Conservation (phyloP, 2,797 vertebrate genomes). For the Thamnophis elegans region DNA sequence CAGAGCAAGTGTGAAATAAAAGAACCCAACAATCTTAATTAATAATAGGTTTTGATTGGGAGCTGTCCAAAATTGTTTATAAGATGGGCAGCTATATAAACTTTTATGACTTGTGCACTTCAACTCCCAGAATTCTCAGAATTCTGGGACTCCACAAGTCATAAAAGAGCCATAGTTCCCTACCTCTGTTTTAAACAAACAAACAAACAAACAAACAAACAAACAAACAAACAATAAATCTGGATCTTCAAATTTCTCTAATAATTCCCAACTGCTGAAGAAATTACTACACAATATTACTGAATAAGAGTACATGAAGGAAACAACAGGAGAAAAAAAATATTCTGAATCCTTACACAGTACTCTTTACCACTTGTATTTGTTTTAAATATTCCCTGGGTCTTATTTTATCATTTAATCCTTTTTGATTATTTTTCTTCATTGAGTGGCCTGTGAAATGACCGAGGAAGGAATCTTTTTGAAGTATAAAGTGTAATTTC, state of each 20-base stretch:
- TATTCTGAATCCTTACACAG: background rate
- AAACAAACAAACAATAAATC: background rate
- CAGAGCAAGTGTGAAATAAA: background rate
- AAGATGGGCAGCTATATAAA: background rate
- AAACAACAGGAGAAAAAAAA: background rate
- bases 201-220: no score
- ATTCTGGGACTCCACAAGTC: background rate
- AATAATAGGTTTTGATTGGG: background rate
- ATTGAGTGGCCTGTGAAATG: constrained; percentile 36
- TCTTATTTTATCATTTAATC: background rate
- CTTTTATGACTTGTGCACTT: background rate
- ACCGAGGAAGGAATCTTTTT: constrained; percentile 2
- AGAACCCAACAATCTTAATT: background rate
- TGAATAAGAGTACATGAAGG: background rate
- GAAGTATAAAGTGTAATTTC: background rate
- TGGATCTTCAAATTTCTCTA: background rate
- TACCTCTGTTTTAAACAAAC: background rate
- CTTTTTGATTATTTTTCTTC: constrained; percentile 11
- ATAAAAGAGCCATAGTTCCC: background rate
- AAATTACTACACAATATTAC: background rate
- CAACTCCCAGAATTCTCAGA: background rate
- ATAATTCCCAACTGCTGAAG: background rate
- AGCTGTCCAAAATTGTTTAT: background rate
- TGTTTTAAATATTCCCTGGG: background rate
- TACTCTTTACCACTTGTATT: background rate